A percentile compares a stretch with the other conserved stretches of the same genome.
Evolutionary conservation across 2,888 invertebrate species (phyloP).

Genomic region (Metellina segmentata): DNA sequence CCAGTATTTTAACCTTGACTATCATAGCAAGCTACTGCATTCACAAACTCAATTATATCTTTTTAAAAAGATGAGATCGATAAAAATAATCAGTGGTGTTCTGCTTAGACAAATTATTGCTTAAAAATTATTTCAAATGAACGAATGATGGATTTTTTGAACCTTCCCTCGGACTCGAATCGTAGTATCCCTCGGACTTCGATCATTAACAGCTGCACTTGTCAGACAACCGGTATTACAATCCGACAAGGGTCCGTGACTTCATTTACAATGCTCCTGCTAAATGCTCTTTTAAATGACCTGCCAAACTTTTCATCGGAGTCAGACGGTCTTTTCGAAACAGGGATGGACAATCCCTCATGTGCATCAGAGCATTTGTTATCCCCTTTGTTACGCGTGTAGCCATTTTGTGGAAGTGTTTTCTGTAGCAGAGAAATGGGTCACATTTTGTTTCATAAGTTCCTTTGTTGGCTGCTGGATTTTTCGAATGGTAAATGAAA

Average conservation of each 20-base stretch:
- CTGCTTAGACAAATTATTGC: too few species aligned
- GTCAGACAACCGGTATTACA: slow-evolving; percentile 21
- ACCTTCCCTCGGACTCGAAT: too few species aligned
- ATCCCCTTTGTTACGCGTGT: slow-evolving; percentile 25
- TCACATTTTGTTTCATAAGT: slow-evolving; percentile 46
- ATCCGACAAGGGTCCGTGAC: slow-evolving; percentile 7
- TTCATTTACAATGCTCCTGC: slow-evolving; percentile 22
- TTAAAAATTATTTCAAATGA: too few species aligned
- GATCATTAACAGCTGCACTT: slow-evolving; percentile 30
- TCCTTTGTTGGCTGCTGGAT: slow-evolving; percentile 25
- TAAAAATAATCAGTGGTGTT: too few species aligned
- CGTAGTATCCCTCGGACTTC: background rate
- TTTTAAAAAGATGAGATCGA: too few species aligned
- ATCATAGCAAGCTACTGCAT: too few species aligned
- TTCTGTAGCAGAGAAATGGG: slow-evolving; percentile 48
- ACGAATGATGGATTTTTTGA: background rate
- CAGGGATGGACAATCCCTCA: slow-evolving; percentile 31
- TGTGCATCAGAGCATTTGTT: slow-evolving; percentile 50
- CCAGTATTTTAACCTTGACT: too few species aligned
- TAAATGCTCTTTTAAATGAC: slow-evolving; percentile 21
- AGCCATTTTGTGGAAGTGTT: slow-evolving; percentile 47
- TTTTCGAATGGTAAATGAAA: slow-evolving; percentile 4
- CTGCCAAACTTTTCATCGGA: slow-evolving; percentile 29
- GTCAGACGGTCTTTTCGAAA: background rate
- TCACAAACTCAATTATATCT: too few species aligned